Percentiles rank a stretch among this genome's conserved stretches.
Conservation (phyloP, 2,113 vertebrate genomes). For the Cyprinus carpio region DNA sequence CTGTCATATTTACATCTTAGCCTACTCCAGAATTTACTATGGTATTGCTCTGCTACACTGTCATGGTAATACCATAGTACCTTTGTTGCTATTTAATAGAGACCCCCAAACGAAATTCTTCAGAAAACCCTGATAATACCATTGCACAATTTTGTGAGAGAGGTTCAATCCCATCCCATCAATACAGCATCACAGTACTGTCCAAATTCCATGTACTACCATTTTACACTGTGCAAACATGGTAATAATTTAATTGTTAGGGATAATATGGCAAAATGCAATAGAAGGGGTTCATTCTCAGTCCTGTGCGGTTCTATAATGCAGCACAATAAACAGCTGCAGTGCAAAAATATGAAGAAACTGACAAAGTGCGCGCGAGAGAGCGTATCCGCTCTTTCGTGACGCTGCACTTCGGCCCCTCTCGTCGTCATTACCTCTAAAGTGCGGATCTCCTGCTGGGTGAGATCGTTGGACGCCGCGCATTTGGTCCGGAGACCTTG, state of each 20-base stretch:
- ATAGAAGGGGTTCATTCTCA: constrained; percentile 15
- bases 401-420: constrained; percentile 69
- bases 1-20: neutral
- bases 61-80: neutral
- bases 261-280: neutral
- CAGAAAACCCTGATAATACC: neutral
- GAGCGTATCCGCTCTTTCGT: constrained; percentile 60
- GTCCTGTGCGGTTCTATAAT: constrained; percentile 24
- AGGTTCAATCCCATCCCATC: neutral
- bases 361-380: constrained; percentile 42
- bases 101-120: neutral
- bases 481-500: constrained; percentile 94
- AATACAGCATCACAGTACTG: neutral
- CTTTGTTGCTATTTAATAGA: neutral
- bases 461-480: constrained; percentile 94
- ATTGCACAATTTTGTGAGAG: neutral
- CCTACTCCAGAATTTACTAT: neutral
- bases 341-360: constrained; percentile 55
- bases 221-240: neutral
- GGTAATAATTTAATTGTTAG: neutral
- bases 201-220: neutral
- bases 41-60: neutral
- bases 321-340: constrained; percentile 35
- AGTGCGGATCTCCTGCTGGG: constrained; percentile 94
- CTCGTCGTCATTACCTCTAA: constrained; percentile 81